A percentile compares a stretch with the other conserved stretches of the same genome.
These are phyloP conservation scores for Leptestheria dahalacensis DNA, from an alignment of 1,140 invertebrate species.

Conservation along the genomic window DNA sequence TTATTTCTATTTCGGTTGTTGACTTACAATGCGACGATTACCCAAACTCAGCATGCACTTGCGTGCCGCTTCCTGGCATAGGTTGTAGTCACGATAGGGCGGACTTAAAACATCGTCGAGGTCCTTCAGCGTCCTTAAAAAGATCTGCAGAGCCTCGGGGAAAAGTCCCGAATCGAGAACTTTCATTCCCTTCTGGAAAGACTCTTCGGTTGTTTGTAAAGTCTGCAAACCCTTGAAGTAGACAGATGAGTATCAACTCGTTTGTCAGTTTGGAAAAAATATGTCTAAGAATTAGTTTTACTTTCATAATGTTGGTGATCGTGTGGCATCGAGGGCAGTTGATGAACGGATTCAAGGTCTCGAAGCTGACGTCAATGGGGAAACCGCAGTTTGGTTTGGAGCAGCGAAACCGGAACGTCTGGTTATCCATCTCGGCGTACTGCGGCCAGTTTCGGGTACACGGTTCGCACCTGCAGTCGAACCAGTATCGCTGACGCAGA, in stretches of 20 bases:
- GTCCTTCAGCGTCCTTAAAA: slow-evolving; percentile 48
- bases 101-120: slow-evolving; percentile 52
- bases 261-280: background rate
- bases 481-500: slow-evolving; percentile 68
- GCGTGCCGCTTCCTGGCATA: slow-evolving; percentile 63
- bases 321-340: slow-evolving; percentile 25
- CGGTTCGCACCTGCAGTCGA: slow-evolving; percentile 62
- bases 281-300: background rate
- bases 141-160: slow-evolving; percentile 46
- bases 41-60: slow-evolving; percentile 51
- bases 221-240: slow-evolving; percentile 55
- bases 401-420: slow-evolving; percentile 12
- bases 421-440: slow-evolving; percentile 47
- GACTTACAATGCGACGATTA: slow-evolving; percentile 28
- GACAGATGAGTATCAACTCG: background rate
- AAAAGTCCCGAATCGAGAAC: slow-evolving; percentile 45
- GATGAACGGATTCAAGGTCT: slow-evolving; percentile 22
- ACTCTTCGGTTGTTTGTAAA: slow-evolving; percentile 47
- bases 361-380: slow-evolving; percentile 18
- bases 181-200: slow-evolving; percentile 45
- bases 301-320: slow-evolving; percentile 23
- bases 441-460: slow-evolving; percentile 69
- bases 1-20: background rate
- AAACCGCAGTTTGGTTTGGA: slow-evolving; percentile 1
- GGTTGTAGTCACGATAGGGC: slow-evolving; percentile 63